These are phyloP conservation scores for Schlechtendalia chinensis DNA, from an alignment of 1,140 invertebrate species.

Conservation along the genomic window DNA sequence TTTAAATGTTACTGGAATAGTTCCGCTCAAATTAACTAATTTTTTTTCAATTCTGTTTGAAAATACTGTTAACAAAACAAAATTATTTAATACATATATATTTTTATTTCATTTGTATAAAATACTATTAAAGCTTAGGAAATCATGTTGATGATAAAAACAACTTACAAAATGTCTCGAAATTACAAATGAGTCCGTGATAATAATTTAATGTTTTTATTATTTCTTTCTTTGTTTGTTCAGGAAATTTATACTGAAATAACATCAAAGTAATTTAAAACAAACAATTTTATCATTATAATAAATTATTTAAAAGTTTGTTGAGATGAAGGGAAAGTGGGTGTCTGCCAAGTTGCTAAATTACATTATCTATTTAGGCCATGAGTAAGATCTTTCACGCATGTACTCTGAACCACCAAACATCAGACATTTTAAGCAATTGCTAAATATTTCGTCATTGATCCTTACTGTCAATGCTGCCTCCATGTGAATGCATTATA, in stretches of 20 bases:
- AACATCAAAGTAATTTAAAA: not conserved
- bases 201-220: constrained; percentile 69
- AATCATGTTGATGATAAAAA: constrained; percentile 3
- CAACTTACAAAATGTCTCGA: constrained; percentile 67
- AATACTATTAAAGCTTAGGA: not conserved
- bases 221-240: constrained; percentile 73
- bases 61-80: constrained; percentile 70
- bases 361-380: too few relatives aligned
- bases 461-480: too few relatives aligned
- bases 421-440: too few relatives aligned
- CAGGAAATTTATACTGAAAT: constrained; percentile 71
- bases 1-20: constrained; percentile 89
- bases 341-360: too few relatives aligned
- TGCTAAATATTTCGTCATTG: too few relatives aligned
- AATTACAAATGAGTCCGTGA: constrained; percentile 66
- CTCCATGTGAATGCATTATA: too few relatives aligned
- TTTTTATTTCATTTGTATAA: not conserved
- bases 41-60: constrained; percentile 84
- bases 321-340: too few relatives aligned
- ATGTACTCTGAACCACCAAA: too few relatives aligned
- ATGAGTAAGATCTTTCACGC: too few relatives aligned
- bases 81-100: not conserved
- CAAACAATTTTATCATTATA: too few relatives aligned
- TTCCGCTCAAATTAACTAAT: constrained; percentile 82
- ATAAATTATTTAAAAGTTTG: too few relatives aligned